Percentiles rank a stretch among this genome's conserved stretches.
Conservation (phyloP, 1,140 invertebrate genomes). For the Thaumetopoea pityocampa region DNA sequence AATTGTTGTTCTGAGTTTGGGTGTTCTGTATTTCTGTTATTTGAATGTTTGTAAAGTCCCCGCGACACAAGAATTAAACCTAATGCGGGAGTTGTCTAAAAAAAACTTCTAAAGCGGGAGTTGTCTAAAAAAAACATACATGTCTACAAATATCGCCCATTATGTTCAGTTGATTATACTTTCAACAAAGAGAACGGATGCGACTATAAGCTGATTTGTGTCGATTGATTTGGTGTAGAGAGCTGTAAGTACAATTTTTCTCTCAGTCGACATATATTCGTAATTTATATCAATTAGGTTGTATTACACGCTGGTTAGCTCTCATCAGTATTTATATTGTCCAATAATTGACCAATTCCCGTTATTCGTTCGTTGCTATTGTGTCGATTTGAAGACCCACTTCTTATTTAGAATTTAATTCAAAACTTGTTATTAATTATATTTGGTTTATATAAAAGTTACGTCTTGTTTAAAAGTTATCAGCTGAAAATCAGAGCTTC, state of each 20-base stretch:
- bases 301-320: conserved; percentile 33
- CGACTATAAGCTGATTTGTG: conserved; percentile 27
- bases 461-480: too few species aligned
- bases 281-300: conserved; percentile 54
- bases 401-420: conserved; percentile 6
- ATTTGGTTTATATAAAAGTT: too few species aligned
- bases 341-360: conserved; percentile 46
- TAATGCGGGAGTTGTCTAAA: too few species aligned
- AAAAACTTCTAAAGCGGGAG: too few species aligned
- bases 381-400: conserved; percentile 17
- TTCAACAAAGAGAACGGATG: conserved; percentile 25
- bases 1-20: too few species aligned
- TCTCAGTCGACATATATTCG: conserved; percentile 31
- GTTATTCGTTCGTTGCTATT: conserved; percentile 33
- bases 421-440: too few species aligned
- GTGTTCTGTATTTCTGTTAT: too few species aligned
- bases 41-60: too few species aligned
- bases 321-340: conserved; percentile 46
- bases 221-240: conserved; percentile 44
- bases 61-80: too few species aligned
- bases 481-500: too few species aligned
- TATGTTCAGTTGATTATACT: conserved; percentile 28
- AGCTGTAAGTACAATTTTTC: conserved; percentile 34
- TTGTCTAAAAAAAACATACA: conserved; percentile 1
- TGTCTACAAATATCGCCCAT: conserved; percentile 5